Evolutionary conservation across 1,140 invertebrate species (phyloP).

Genomic region (Zaprionus camerounensis): DNA sequence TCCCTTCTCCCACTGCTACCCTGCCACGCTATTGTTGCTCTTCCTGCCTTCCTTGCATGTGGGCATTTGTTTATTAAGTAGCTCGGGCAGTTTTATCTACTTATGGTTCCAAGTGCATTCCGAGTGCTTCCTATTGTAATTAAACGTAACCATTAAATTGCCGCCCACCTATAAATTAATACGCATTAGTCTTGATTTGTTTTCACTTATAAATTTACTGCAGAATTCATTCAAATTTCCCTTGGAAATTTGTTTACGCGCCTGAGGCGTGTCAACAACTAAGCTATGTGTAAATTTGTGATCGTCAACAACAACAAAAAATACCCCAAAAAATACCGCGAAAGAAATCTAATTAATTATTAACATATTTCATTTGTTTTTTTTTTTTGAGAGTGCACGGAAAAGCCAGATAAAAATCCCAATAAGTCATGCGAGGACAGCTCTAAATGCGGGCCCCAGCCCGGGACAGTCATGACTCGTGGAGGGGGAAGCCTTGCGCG

Average conservation of each 20-base stretch:
- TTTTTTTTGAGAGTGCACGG: not conserved
- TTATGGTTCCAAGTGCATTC: slow-evolving; percentile 76
- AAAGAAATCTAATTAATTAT: slow-evolving; percentile 69
- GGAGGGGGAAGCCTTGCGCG: not conserved
- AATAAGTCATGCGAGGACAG: slow-evolving; percentile 66
- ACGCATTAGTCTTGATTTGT: slow-evolving; percentile 74
- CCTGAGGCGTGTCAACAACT: slow-evolving; percentile 57
- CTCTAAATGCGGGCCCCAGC: slow-evolving; percentile 36
- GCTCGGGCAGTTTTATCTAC: slow-evolving; percentile 75
- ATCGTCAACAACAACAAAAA: slow-evolving; percentile 29
- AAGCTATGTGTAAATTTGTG: slow-evolving; percentile 63
- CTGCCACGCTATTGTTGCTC: slow-evolving; percentile 33
- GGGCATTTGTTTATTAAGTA: slow-evolving; percentile 83
- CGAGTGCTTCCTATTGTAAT: slow-evolving; percentile 67
- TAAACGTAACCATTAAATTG: slow-evolving; percentile 73
- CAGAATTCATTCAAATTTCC: slow-evolving; percentile 25
- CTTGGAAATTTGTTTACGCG: slow-evolving; percentile 1
- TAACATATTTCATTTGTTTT: slow-evolving; percentile 74
- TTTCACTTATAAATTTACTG: slow-evolving; percentile 55
- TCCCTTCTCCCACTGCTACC: slow-evolving; percentile 1
- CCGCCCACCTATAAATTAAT: slow-evolving; percentile 55
- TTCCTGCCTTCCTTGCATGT: slow-evolving; percentile 64
- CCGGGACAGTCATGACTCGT: too few species aligned
- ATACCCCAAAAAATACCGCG: slow-evolving; percentile 26
- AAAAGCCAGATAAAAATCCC: slow-evolving; percentile 60